Evolutionary conservation across 2,888 invertebrate genomes (phyloP).

Genomic region (Cosmorhoe ocellata): DNA sequence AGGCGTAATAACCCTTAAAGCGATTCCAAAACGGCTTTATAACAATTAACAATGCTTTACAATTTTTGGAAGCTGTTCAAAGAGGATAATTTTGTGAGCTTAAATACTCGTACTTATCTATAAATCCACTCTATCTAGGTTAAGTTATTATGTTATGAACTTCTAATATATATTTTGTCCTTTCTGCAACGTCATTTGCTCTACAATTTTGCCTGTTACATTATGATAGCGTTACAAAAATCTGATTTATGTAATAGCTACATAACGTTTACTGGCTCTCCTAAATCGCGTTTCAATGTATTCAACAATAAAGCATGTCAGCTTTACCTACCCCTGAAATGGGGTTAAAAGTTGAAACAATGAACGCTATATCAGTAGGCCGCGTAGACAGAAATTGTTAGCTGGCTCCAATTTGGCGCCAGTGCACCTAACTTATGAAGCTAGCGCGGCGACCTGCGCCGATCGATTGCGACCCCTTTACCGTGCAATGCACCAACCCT

Average conservation of each 20-base stretch:
- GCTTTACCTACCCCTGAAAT: slow-evolving; percentile 6
- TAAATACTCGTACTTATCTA: not conserved
- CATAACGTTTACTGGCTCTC: not conserved
- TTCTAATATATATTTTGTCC: not conserved
- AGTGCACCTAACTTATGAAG: slow-evolving; percentile 54
- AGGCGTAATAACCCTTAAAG: slow-evolving; percentile 27
- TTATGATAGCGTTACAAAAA: not conserved
- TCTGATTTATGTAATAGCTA: not conserved
- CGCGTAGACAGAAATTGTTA: slow-evolving; percentile 53
- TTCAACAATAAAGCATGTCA: not conserved
- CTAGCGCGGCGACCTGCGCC: slow-evolving; percentile 54
- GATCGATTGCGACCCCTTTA: slow-evolving; percentile 79
- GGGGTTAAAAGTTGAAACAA: slow-evolving; percentile 19
- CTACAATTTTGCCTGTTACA: too few species aligned
- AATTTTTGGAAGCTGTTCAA: slow-evolving; percentile 13
- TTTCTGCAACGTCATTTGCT: slow-evolving; percentile 1
- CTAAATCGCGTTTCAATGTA: slow-evolving; percentile 4
- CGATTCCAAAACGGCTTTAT: slow-evolving; percentile 8
- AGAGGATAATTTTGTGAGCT: slow-evolving; percentile 3
- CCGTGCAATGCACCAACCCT: slow-evolving; percentile 76
- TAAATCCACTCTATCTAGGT: too few species aligned
- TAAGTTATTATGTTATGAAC: too few species aligned
- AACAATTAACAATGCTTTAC: slow-evolving; percentile 15
- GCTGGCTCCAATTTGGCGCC: slow-evolving; percentile 58
- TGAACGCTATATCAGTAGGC: slow-evolving; percentile 28